Base-by-base conservation (phyloP, 1,140 invertebrate species). In the Ruditapes philippinarum region DNA sequence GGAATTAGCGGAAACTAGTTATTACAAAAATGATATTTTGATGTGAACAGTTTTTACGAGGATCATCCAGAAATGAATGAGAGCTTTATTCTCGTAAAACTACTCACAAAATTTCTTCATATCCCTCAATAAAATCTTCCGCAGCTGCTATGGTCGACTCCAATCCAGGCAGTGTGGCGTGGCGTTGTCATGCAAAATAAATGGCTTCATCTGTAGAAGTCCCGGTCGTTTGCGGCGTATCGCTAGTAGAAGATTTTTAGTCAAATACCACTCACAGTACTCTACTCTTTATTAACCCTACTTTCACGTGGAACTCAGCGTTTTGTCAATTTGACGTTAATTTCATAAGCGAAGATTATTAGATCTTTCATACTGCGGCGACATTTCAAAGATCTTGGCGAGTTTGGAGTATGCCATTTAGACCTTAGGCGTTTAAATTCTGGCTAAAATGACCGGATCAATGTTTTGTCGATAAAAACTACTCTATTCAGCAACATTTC, bases 141-240 rank as follows among this genome's bases (percentile, higher is more conserved):
- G n/a, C n/a, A n/a, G n/a, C 1, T 14, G n/a, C 2, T 28, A 11
- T 4, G 28, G 25, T 4, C 2, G 2, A 28, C n/a, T 22, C 65
- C 1, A 17, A 14, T 40, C 31, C 4, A 11, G 65, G 36, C 40
- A n/a, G 3, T 70, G 65, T n/a, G 65, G 65, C 33, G 38, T 70
- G 12, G 33, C 33, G 65, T 70, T 70, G 65, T 70, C 57, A 28
- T 62, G 22, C 25, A n/a, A 28, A 7, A 62, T 5, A 5, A 25
- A n/a, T 4, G 28, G n/a, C 2, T 25, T 25, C 14, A 25, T 25
- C 5, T 62, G 25, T 62, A 62, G 25, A 25, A 62, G 57, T 14
- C n/a, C 57, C n/a, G 57, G 57, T 62, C 65, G 65, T 36, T 70
- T 70, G 38, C 40, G 1, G n/a, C 33, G 65, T 70, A 70, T 38